Conservation (phyloP, 2,113 vertebrate genomes). For the Actenoides hombroni region DNA sequence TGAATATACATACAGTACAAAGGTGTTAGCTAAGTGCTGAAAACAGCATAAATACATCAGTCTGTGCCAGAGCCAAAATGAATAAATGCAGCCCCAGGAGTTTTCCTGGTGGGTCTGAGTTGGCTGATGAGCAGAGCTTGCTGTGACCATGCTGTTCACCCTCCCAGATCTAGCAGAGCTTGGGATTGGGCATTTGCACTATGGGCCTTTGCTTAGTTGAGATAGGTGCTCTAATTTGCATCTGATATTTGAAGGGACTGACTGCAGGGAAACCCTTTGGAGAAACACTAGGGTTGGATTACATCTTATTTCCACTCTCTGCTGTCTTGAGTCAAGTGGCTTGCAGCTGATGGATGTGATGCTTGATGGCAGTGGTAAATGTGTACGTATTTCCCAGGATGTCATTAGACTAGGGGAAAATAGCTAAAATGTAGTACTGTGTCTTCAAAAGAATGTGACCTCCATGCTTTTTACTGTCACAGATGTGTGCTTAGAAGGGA, state of each 20-base stretch:
- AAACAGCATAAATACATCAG: not conserved
- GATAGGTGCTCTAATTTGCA: not conserved
- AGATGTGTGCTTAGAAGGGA: not conserved
- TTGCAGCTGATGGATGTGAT: not conserved
- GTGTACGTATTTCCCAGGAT: not conserved
- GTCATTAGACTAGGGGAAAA: not conserved
- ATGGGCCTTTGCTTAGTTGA: not conserved
- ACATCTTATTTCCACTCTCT: not conserved
- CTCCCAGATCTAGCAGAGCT: not conserved
- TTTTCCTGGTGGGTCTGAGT: not conserved
- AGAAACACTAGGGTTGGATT: not conserved
- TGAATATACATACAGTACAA: not conserved
- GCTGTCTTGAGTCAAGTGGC: not conserved
- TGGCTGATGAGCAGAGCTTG: not conserved
- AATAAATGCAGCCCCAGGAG: not conserved
- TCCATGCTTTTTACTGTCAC: not conserved
- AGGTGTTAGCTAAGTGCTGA: not conserved
- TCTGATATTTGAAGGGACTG: not conserved
- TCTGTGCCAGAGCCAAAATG: not conserved
- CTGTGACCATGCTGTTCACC: not conserved
- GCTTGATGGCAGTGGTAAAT: not conserved
- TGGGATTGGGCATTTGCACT: not conserved
- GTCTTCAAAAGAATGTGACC: not conserved
- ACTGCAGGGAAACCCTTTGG: not conserved
- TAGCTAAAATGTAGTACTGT: not conserved